Conservation (phyloP, 1,140 invertebrate species). For the Achatina immaculata region DNA sequence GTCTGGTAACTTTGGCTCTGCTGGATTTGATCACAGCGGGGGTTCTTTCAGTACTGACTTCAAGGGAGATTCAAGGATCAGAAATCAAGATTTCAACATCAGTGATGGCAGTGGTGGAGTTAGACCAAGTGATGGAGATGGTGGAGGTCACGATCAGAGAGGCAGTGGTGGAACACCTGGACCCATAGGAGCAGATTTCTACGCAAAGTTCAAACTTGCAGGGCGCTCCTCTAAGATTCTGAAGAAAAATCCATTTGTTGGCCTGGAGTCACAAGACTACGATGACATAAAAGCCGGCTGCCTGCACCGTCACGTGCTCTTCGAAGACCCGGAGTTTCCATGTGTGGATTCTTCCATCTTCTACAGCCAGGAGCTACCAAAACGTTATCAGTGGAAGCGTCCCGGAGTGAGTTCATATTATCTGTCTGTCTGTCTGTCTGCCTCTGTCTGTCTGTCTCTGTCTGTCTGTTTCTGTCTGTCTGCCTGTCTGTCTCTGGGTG, state of each 20-base stretch:
- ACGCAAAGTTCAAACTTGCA: background rate
- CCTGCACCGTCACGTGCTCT: background rate
- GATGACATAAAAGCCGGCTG: background rate
- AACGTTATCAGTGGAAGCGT: background rate
- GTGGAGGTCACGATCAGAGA: background rate
- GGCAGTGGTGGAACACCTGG: background rate
- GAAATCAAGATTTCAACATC: background rate
- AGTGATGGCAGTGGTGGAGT: background rate
- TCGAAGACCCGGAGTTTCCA: conserved; percentile 7
- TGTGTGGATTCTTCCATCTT: conserved; percentile 9
- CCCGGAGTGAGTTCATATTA: no score
- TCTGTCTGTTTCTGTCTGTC: no score
- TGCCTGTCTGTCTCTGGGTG: no score
- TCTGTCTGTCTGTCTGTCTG: no score
- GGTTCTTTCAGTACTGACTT: background rate
- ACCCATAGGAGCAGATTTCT: background rate
- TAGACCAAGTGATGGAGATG: background rate
- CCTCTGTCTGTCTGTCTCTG: no score
- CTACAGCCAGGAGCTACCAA: background rate
- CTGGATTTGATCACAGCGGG: no score
- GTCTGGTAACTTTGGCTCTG: no score
- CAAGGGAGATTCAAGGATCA: background rate
- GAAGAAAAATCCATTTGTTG: background rate
- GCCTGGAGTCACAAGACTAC: background rate
- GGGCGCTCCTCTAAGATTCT: background rate